Percentiles rank a stretch among this genome's conserved stretches.
Conservation (phyloP, 2,888 invertebrate species). For the Trichogramma dendrolimi region DNA sequence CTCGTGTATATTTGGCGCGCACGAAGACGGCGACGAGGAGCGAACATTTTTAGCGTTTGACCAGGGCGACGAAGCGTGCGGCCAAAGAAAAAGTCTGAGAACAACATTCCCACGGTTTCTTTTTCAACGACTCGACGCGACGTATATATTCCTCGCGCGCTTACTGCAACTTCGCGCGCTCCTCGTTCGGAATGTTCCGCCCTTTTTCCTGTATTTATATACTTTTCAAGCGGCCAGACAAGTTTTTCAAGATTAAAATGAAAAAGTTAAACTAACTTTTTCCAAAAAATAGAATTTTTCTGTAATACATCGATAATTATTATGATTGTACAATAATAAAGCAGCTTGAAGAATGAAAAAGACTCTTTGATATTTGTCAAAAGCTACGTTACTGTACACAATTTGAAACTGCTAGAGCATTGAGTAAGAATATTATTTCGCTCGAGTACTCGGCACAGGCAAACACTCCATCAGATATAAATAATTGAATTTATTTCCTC, state of each 20-base stretch:
- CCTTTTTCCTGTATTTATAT: background rate
- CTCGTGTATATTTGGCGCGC: background rate
- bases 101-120: background rate
- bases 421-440: no score
- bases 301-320: background rate
- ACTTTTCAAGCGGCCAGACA: no score
- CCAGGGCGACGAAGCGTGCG: no score
- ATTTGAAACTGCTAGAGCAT: no score
- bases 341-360: background rate
- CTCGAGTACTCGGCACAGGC: no score
- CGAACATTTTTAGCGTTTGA: conserved; percentile 12
- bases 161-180: no score
- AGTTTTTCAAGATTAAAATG: background rate
- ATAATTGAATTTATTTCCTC: no score
- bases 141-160: no score
- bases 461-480: no score
- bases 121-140: no score
- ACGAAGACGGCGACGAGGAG: background rate
- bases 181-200: background rate
- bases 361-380: background rate
- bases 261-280: background rate
- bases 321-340: background rate
- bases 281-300: background rate
- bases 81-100: background rate
- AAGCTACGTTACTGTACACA: no score